Conservation (phyloP, 2,888 invertebrate species). For the Acronicta leporina region DNA sequence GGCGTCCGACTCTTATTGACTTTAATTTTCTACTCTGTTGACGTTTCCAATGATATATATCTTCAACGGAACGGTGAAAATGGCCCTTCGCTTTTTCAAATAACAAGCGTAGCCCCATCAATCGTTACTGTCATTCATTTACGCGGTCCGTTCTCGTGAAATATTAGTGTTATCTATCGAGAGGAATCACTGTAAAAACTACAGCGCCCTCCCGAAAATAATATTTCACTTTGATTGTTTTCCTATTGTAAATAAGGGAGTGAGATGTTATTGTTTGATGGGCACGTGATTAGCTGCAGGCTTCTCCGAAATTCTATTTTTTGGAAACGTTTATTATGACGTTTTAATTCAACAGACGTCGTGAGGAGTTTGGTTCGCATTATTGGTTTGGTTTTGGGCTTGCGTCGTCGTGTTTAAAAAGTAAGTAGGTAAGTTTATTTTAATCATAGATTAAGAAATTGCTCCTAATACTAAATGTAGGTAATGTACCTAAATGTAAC, state of each 20-base stretch:
- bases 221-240: conserved; percentile 86
- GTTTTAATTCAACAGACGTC: conserved; percentile 39
- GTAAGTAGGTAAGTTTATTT: too few relatives aligned
- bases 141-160: conserved; percentile 79
- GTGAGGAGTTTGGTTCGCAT: conserved; percentile 2
- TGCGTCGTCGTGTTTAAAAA: too few relatives aligned
- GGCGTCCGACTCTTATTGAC: conserved; percentile 80
- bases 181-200: conserved; percentile 84
- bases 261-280: conserved; percentile 73
- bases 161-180: conserved; percentile 85
- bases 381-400: neutral
- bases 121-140: conserved; percentile 85
- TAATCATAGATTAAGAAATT: too few relatives aligned
- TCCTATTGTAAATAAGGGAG: conserved; percentile 85
- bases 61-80: conserved; percentile 79
- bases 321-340: conserved; percentile 34
- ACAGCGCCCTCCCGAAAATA: conserved; percentile 76
- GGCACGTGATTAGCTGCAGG: conserved; percentile 73
- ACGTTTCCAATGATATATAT: conserved; percentile 87
- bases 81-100: conserved; percentile 87
- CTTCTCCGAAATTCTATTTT: conserved; percentile 43
- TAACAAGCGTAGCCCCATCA: conserved; percentile 85
- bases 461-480: too few relatives aligned
- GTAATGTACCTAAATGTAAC: too few relatives aligned
- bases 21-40: conserved; percentile 88